A percentile compares a stretch with the other conserved stretches of the same genome.
These are phyloP conservation scores for Callospermophilus lateralis DNA, from an alignment of 2,113 vertebrate species.

Conservation along the genomic window DNA sequence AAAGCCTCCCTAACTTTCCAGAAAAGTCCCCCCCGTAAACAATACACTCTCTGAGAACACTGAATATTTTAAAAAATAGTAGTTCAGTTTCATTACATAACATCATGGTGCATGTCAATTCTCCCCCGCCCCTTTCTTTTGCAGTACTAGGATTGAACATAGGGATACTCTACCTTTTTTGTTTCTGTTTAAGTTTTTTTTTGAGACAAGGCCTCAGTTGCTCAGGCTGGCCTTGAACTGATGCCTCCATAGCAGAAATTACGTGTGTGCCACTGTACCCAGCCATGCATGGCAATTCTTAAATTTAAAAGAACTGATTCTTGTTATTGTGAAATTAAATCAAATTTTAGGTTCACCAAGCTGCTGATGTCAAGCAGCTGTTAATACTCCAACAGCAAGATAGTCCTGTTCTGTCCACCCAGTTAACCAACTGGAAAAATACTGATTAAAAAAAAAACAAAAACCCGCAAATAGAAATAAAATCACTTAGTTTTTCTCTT, in stretches of 20 bases:
- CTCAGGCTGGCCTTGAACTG: not conserved
- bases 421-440: slow-evolving; percentile 2
- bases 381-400: slow-evolving; percentile 23
- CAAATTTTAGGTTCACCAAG: slow-evolving; percentile 50
- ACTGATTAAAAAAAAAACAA: not conserved
- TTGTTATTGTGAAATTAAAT: slow-evolving; percentile 65
- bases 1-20: slow-evolving; percentile 10
- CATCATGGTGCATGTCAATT: not conserved
- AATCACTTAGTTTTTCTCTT: slow-evolving; percentile 12
- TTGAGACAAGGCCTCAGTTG: not conserved
- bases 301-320: slow-evolving; percentile 27
- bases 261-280: not conserved
- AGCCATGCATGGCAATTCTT: not conserved
- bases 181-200: too few relatives aligned
- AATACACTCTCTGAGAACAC: slow-evolving; percentile 3
- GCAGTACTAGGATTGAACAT: not conserved
- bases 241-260: not conserved
- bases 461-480: not conserved
- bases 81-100: slow-evolving; percentile 47
- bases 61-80: not conserved
- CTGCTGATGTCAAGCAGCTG: slow-evolving; percentile 14
- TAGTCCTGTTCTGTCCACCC: not conserved
- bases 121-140: not conserved
- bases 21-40: not conserved
- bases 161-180: not conserved